These are phyloP conservation scores for Aphelocoma coerulescens DNA, from an alignment of 2,113 vertebrate species.

Conservation along the genomic window DNA sequence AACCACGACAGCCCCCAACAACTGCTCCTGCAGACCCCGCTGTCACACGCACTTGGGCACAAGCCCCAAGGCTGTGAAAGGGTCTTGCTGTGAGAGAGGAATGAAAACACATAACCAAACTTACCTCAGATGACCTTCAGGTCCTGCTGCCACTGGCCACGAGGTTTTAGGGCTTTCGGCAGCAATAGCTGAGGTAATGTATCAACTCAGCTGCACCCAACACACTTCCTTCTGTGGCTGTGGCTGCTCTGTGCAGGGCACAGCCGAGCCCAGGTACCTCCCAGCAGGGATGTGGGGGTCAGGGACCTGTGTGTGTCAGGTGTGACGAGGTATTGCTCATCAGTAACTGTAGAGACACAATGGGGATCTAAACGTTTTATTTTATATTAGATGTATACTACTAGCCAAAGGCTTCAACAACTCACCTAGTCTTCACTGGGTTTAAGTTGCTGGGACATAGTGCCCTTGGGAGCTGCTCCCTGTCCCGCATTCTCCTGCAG, in stretches of 20 bases:
- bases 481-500: rapidly evolving
- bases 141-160: background rate
- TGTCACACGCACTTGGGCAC: background rate
- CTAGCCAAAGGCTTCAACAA: background rate
- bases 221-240: background rate
- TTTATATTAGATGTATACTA: background rate
- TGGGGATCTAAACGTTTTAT: background rate
- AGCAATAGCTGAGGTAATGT: background rate
- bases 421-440: background rate
- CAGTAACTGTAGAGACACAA: background rate
- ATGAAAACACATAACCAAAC: background rate
- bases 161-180: background rate
- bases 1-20: background rate
- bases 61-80: background rate
- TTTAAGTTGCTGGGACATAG: background rate
- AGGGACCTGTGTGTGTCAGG: background rate
- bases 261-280: background rate
- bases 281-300: background rate
- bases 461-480: background rate
- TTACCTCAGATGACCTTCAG: background rate
- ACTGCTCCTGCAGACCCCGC: background rate
- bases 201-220: background rate
- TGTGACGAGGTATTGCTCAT: background rate
- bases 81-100: background rate
- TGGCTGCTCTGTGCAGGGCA: background rate